Evolutionary conservation across 1,140 invertebrate genomes (phyloP).

Genomic region (Drosophila auraria): DNA sequence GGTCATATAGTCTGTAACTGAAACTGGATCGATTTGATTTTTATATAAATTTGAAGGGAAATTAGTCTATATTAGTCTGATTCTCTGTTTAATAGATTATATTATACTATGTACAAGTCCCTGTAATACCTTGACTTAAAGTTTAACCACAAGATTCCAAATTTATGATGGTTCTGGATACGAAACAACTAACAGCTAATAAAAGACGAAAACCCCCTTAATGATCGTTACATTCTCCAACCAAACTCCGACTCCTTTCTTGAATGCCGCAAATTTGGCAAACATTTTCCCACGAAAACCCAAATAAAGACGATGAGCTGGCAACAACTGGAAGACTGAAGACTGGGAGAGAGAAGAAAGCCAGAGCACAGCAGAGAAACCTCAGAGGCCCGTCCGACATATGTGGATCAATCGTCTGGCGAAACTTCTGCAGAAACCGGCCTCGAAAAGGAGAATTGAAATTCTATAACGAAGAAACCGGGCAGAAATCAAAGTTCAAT

Average conservation of each 20-base stretch:
- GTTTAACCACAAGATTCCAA: too few relatives aligned
- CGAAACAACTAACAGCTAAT: conserved; percentile 6
- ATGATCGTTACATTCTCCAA: conserved; percentile 15
- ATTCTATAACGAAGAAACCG: conserved; percentile 72
- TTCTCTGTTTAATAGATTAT: too few relatives aligned
- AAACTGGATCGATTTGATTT: background rate
- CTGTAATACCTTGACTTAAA: background rate
- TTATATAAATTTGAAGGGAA: background rate
- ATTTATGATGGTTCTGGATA: background rate
- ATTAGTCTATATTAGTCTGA: too few relatives aligned
- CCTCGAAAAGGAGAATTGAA: conserved; percentile 58
- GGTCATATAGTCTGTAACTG: background rate
- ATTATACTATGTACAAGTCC: background rate
- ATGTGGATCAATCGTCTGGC: conserved; percentile 71
- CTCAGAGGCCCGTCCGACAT: conserved; percentile 65
- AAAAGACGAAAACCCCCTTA: conserved; percentile 8
- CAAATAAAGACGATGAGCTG: conserved; percentile 67
- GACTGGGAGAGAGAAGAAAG: conserved; percentile 4
- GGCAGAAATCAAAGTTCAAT: conserved; percentile 78
- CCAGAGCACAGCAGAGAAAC: conserved; percentile 12
- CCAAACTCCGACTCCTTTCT: conserved; percentile 7
- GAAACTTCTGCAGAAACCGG: conserved; percentile 63
- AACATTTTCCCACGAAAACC: conserved; percentile 63
- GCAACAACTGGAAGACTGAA: conserved; percentile 25
- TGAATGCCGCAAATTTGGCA: conserved; percentile 52